These are phyloP conservation scores for Eulemur mongoz DNA, from an alignment of 2,797 vertebrate species.

Conservation along the genomic window DNA sequence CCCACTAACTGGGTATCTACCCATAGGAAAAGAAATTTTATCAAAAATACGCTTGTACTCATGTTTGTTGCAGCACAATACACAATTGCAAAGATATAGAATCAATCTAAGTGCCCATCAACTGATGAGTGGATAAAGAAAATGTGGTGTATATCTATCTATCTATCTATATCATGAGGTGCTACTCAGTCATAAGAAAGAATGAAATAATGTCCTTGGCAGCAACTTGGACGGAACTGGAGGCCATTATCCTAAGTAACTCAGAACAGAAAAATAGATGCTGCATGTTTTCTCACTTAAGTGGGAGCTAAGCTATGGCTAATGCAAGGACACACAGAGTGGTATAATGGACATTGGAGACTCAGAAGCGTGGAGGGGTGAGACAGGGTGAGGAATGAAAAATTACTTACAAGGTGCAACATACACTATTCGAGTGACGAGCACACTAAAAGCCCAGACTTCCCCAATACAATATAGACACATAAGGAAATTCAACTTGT, in stretches of 20 bases:
- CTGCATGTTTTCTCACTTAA: background rate
- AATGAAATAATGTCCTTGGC: background rate
- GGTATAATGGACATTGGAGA: background rate
- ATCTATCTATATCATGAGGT: background rate
- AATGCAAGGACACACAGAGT: background rate
- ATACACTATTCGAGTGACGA: background rate
- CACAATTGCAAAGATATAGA: too few species aligned
- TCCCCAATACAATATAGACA: background rate
- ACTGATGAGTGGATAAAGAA: too few species aligned
- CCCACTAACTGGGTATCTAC: background rate
- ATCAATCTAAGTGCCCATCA: too few species aligned
- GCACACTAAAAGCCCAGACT: background rate
- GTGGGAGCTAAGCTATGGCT: background rate
- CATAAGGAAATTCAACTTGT: background rate
- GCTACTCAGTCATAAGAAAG: background rate
- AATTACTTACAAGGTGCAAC: background rate
- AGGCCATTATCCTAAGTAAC: background rate
- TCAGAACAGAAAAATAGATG: background rate
- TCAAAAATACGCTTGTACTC: background rate
- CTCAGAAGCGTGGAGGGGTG: background rate
- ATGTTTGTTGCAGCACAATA: too few species aligned
- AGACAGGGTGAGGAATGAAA: background rate
- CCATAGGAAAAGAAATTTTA: background rate
- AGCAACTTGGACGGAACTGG: background rate
- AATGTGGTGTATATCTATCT: too few species aligned